phyloP scores from a whole-genome alignment of 1,140 invertebrate species.

The Drosophila ironensis region DNA sequence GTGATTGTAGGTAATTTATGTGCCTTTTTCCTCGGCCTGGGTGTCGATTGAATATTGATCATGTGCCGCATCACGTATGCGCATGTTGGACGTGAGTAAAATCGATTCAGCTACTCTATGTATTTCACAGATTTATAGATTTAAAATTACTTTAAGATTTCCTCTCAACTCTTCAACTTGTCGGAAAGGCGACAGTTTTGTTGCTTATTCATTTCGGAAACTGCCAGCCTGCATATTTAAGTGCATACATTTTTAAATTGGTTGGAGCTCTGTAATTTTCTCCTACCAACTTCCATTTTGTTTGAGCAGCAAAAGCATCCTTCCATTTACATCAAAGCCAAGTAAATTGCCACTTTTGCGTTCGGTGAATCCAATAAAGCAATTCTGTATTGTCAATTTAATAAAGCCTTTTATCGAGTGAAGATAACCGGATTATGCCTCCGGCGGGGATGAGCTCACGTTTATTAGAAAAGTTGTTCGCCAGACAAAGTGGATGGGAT shows the following conservation, averaged over 20 bases:
- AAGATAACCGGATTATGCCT: conserved; percentile 61
- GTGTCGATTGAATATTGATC: conserved; percentile 39
- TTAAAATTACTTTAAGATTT: conserved; percentile 13
- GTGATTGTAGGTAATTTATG: conserved; percentile 35
- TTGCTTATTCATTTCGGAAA: background rate
- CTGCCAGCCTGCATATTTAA: conserved; percentile 7
- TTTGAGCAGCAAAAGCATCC: conserved; percentile 21
- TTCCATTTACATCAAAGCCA: conserved; percentile 42
- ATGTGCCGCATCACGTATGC: conserved; percentile 34
- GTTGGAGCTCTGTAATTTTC: background rate
- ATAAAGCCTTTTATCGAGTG: conserved; percentile 66
- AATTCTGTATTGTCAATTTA: conserved; percentile 72
- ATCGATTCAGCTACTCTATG: conserved; percentile 19
- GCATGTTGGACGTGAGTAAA: conserved; percentile 12
- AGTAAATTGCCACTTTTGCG: conserved; percentile 17
- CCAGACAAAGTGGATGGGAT: background rate
- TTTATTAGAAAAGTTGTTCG: conserved; percentile 63
- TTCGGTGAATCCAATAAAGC: conserved; percentile 45
- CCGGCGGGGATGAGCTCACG: conserved; percentile 24
- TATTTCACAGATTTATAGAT: conserved; percentile 25
- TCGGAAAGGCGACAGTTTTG: background rate
- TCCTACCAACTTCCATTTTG: conserved; percentile 15
- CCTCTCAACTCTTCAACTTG: background rate
- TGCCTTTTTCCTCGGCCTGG: conserved; percentile 2
- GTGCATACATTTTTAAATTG: conserved; percentile 25